These are phyloP conservation scores for Chaetodon trifascialis DNA, from an alignment of 2,113 vertebrate species.

Conservation along the genomic window DNA sequence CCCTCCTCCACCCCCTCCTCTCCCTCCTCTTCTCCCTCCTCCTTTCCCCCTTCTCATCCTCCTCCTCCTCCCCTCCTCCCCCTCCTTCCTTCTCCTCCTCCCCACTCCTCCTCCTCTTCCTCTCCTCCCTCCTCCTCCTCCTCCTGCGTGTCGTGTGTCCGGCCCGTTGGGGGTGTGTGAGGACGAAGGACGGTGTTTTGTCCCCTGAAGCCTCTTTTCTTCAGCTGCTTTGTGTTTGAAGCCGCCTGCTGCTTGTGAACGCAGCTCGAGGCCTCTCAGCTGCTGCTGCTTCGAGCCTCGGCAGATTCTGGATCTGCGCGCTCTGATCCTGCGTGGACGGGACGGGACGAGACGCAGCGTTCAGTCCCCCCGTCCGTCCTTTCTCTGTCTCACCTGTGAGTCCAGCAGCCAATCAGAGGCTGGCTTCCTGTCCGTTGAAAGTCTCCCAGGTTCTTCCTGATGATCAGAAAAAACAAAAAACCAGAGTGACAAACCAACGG, in stretches of 20 bases:
- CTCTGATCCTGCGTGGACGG: too few species aligned
- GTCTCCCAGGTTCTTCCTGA: too few species aligned
- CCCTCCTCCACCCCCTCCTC: neutral
- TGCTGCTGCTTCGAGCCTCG: neutral
- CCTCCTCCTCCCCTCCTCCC: neutral
- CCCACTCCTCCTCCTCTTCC: neutral
- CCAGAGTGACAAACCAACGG: too few species aligned
- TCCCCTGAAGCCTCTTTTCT: conserved; percentile 39
- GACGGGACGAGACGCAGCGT: too few species aligned
- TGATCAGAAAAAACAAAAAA: too few species aligned
- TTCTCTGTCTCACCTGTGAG: too few species aligned
- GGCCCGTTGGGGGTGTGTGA: conserved; percentile 6
- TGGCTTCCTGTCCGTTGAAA: too few species aligned
- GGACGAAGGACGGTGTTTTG: conserved; percentile 37
- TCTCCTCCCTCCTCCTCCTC: neutral
- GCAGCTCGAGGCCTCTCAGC: conserved; percentile 6
- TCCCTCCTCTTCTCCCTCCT: neutral
- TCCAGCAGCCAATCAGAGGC: too few species aligned
- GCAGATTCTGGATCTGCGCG: too few species aligned
- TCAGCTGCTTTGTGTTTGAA: conserved; percentile 22
- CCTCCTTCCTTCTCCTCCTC: neutral
- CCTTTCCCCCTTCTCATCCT: neutral
- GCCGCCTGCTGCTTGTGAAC: conserved; percentile 42
- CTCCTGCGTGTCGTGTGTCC: conserved; percentile 43
- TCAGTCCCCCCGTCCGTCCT: too few species aligned